A percentile compares a stretch with the other conserved stretches of the same genome.
Evolutionary conservation across 2,888 invertebrate species (phyloP).

Genomic region (Nemapogon koenigi): DNA sequence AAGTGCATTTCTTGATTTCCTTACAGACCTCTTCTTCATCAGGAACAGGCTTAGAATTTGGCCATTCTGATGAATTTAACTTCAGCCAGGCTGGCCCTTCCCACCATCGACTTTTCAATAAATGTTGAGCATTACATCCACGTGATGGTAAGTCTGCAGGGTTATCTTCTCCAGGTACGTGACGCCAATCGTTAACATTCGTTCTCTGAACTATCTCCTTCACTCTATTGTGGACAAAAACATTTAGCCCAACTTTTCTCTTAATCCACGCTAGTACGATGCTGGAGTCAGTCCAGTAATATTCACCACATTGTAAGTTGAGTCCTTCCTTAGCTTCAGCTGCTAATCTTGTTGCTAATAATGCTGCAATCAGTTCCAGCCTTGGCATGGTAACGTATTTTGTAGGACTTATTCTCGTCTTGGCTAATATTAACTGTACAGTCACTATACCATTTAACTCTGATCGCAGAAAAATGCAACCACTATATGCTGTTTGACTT

Average conservation of each 20-base stretch:
- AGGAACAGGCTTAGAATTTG: neutral
- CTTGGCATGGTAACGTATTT: slow-evolving; percentile 6
- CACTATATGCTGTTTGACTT: neutral
- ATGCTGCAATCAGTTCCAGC: slow-evolving; percentile 6
- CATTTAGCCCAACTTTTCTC: neutral
- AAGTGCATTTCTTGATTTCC: neutral
- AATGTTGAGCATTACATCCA: slow-evolving; percentile 6
- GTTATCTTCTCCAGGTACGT: slow-evolving; percentile 8
- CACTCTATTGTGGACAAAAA: slow-evolving; percentile 11
- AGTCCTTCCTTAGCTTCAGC: neutral
- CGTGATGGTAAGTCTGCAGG: slow-evolving; percentile 11
- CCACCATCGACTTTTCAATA: slow-evolving; percentile 8
- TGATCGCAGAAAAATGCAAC: slow-evolving; percentile 7
- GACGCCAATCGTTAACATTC: slow-evolving; percentile 4
- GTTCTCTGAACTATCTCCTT: slow-evolving; percentile 6
- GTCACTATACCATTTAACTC: neutral
- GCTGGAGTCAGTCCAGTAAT: slow-evolving; percentile 4
- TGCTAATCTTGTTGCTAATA: neutral
- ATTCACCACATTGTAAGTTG: too few relatives aligned
- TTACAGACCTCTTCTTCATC: neutral
- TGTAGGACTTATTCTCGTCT: slow-evolving; percentile 1
- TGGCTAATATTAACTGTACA: slow-evolving; percentile 2
- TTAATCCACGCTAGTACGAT: slow-evolving; percentile 4
- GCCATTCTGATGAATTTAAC: neutral
- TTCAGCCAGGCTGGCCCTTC: slow-evolving; percentile 10